Conservation (phyloP, 64 coral and sea anemone species). For the Acropora tenuis region DNA sequence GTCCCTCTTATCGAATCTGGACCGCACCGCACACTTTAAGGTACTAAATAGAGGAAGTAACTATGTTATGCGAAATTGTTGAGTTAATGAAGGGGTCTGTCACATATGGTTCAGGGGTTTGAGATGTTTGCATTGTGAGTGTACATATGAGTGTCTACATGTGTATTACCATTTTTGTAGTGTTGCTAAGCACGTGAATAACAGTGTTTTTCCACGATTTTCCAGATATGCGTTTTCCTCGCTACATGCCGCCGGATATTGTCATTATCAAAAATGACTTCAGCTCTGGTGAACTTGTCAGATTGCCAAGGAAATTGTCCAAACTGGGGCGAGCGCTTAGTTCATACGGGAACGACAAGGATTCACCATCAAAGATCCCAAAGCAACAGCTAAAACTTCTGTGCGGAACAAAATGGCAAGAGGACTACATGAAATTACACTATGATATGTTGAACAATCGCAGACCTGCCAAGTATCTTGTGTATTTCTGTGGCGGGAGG, state of each 20-base stretch:
- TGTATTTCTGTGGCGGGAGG: slow-evolving; percentile 63
- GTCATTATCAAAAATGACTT: background rate
- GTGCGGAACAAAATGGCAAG: slow-evolving; percentile 59
- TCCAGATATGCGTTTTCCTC: slow-evolving; percentile 29
- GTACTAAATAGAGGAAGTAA: too few species aligned
- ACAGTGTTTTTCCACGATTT: background rate
- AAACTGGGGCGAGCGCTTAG: background rate
- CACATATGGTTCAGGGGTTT: too few species aligned
- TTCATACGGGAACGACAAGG: slow-evolving; percentile 6
- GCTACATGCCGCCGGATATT: background rate
- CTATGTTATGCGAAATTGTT: too few species aligned
- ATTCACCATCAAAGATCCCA: background rate
- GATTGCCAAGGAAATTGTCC: background rate
- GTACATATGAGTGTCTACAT: too few species aligned
- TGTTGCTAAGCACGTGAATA: too few species aligned
- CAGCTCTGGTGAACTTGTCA: background rate
- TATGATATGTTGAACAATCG: slow-evolving; percentile 35
- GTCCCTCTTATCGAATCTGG: background rate
- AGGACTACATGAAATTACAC: slow-evolving; percentile 37
- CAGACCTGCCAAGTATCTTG: slow-evolving; percentile 28
- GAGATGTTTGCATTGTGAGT: too few species aligned
- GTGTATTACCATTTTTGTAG: too few species aligned
- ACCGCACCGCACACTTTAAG: too few species aligned
- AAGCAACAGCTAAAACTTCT: background rate
- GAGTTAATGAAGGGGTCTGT: too few species aligned